Evolutionary conservation across 2,888 invertebrate genomes (phyloP).

Genomic region (Rhingia rostrata): DNA sequence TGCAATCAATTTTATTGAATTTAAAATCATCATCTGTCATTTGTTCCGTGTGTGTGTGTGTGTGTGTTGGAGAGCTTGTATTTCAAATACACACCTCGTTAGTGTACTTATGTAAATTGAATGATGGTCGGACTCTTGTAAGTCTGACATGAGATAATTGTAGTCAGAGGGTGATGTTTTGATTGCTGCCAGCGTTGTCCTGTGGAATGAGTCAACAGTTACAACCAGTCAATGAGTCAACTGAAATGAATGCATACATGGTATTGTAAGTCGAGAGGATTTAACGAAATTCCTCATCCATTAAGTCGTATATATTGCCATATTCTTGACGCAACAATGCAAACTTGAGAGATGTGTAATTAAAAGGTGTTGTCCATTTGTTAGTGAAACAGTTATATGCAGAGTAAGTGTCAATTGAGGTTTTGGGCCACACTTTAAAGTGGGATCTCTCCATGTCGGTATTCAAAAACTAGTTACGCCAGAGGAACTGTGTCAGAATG

Average conservation of each 20-base stretch:
- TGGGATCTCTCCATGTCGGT: too few species aligned
- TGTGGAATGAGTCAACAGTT: neutral
- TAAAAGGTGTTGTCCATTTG: neutral
- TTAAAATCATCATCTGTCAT: slow-evolving; percentile 44
- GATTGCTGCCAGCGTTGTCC: slow-evolving; percentile 1
- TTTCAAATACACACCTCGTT: slow-evolving; percentile 33
- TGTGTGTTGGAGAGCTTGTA: neutral
- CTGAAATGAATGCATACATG: slow-evolving; percentile 29
- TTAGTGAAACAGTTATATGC: too few species aligned
- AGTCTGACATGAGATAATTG: slow-evolving; percentile 35
- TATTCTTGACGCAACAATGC: neutral
- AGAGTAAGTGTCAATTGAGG: too few species aligned
- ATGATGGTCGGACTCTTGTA: slow-evolving; percentile 29
- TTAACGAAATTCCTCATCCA: slow-evolving; percentile 10
- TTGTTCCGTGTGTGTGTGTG: neutral
- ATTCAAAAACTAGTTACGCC: too few species aligned
- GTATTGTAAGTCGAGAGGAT: slow-evolving; percentile 31
- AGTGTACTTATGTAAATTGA: slow-evolving; percentile 46
- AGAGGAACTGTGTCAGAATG: too few species aligned
- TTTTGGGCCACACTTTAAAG: too few species aligned
- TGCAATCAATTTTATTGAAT: slow-evolving; percentile 66
- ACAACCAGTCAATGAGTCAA: slow-evolving; percentile 33
- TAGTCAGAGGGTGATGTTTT: slow-evolving; percentile 17
- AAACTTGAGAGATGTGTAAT: slow-evolving; percentile 9
- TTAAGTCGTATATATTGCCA: neutral